phyloP scores from a whole-genome alignment of 2,888 invertebrate species.

The Lepetodrilus schrolli region DNA sequence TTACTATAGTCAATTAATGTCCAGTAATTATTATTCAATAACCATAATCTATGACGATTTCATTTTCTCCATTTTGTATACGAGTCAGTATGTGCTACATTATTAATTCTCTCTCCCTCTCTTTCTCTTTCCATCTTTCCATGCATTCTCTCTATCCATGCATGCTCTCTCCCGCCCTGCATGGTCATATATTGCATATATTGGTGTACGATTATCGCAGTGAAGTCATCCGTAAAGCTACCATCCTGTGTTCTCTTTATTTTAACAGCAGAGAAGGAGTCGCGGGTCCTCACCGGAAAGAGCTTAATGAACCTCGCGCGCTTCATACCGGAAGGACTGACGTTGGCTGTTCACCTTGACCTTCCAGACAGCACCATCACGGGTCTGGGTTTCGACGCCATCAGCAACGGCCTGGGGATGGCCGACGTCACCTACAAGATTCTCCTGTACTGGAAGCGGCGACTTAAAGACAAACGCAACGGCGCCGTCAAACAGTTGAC shows the following conservation, averaged over 20 bases:
- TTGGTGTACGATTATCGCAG: background rate
- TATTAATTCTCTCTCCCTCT: too few relatives aligned
- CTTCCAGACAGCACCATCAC: slow-evolving; percentile 73
- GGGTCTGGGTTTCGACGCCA: slow-evolving; percentile 74
- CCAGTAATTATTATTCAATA: too few relatives aligned
- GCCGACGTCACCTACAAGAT: slow-evolving; percentile 73
- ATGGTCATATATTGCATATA: background rate
- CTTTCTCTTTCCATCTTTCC: too few relatives aligned
- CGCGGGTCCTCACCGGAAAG: slow-evolving; percentile 68
- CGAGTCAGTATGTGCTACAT: too few relatives aligned
- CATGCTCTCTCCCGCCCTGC: too few relatives aligned
- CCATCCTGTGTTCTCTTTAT: background rate
- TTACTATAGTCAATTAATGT: too few relatives aligned
- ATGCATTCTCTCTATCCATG: too few relatives aligned
- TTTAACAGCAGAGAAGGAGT: slow-evolving; percentile 68
- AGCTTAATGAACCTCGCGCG: slow-evolving; percentile 69
- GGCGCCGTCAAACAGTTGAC: slow-evolving; percentile 64
- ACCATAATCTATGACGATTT: too few relatives aligned
- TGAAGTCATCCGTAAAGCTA: background rate
- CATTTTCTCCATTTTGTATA: too few relatives aligned
- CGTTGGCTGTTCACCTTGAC: slow-evolving; percentile 72
- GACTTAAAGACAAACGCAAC: slow-evolving; percentile 61
- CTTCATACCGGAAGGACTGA: slow-evolving; percentile 71
- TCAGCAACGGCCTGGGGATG: slow-evolving; percentile 71
- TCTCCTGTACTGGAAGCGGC: slow-evolving; percentile 73